Percentiles rank a stretch among this genome's conserved stretches.
Evolutionary conservation across 2,797 vertebrate genomes (phyloP).

Genomic region (Stomatorhinus walkeri): DNA sequence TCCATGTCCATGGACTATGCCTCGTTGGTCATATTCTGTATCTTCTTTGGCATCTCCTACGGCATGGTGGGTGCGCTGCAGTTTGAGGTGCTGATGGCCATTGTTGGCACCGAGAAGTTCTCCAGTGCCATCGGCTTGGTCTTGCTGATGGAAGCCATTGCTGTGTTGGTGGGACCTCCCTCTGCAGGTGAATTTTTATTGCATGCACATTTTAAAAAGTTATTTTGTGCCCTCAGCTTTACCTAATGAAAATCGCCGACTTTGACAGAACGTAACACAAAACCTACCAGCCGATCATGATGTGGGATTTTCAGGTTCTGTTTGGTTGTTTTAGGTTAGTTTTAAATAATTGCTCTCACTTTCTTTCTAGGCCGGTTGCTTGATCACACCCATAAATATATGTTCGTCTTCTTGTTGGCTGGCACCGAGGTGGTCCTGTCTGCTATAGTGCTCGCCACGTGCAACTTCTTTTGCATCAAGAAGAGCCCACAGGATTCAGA

Average conservation of each 20-base stretch:
- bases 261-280: neutral
- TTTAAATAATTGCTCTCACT: neutral
- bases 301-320: neutral
- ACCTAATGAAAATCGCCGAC: neutral
- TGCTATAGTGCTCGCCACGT: slow-evolving; percentile 59
- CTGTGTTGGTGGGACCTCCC: slow-evolving; percentile 86
- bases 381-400: slow-evolving; percentile 65
- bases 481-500: slow-evolving; percentile 42
- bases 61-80: slow-evolving; percentile 97
- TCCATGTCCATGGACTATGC: slow-evolving; percentile 67
- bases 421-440: slow-evolving; percentile 65
- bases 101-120: slow-evolving; percentile 86
- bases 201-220: neutral
- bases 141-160: slow-evolving; percentile 82
- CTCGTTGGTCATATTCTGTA: slow-evolving; percentile 76
- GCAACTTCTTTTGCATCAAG: slow-evolving; percentile 66
- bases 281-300: neutral
- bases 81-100: slow-evolving; percentile 93
- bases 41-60: slow-evolving; percentile 94
- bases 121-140: slow-evolving; percentile 92
- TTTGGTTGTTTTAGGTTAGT: neutral
- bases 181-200: slow-evolving; percentile 68
- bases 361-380: slow-evolving; percentile 56
- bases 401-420: slow-evolving; percentile 70
- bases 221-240: neutral